Conservation (phyloP, 2,797 vertebrate genomes). For the Thamnophis elegans region DNA sequence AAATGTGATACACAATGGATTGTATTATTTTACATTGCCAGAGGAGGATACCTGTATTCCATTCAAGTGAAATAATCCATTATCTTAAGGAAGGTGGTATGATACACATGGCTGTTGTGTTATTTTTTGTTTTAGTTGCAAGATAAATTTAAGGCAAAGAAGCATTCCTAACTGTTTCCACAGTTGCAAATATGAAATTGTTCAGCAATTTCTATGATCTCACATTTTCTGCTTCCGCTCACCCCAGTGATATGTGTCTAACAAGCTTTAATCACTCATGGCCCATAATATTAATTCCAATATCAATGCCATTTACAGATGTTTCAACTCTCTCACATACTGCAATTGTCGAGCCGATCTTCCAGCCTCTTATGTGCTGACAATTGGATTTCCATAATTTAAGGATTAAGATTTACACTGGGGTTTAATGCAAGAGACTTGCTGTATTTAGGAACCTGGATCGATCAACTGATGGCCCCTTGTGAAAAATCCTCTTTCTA, state of each 20-base stretch:
- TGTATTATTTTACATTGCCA: not conserved
- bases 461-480: not conserved
- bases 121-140: not conserved
- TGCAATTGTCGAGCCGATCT: not conserved
- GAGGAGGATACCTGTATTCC: not conserved
- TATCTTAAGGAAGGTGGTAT: not conserved
- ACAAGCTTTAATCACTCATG: not conserved
- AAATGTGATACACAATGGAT: not conserved
- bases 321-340: not conserved
- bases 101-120: not conserved
- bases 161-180: not conserved
- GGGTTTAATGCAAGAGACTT: not conserved
- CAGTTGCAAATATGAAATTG: not conserved
- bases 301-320: not conserved
- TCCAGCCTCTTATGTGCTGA: not conserved
- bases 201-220: not conserved
- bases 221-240: not conserved
- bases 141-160: not conserved
- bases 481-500: not conserved
- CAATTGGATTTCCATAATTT: not conserved
- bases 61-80: not conserved
- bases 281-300: not conserved
- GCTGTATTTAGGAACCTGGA: not conserved
- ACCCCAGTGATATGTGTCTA: not conserved
- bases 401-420: slow-evolving; percentile 2